Percentiles rank a stretch among this genome's conserved stretches.
These are phyloP conservation scores for Pelmatolapia mariae DNA, from an alignment of 2,113 vertebrate species.

Conservation along the genomic window DNA sequence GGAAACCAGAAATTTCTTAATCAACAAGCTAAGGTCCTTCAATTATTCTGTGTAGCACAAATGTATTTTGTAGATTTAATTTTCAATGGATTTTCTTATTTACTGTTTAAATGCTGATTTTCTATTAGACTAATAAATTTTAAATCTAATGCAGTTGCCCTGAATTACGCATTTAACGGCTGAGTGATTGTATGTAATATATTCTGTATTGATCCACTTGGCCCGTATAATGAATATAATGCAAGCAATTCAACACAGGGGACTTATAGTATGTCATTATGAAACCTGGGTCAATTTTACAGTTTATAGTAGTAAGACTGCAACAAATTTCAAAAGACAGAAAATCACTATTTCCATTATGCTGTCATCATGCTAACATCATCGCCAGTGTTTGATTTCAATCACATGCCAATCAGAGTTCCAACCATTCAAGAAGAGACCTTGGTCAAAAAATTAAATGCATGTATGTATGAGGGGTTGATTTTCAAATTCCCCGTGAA, in stretches of 20 bases:
- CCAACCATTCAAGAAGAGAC: neutral
- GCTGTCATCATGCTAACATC: neutral
- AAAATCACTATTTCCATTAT: slow-evolving; percentile 41
- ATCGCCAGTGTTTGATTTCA: neutral
- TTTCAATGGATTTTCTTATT: neutral
- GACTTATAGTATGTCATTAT: neutral
- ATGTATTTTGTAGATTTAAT: neutral
- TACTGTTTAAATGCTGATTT: neutral
- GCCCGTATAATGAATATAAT: neutral
- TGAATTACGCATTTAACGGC: neutral
- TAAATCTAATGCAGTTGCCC: neutral
- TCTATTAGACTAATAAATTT: neutral
- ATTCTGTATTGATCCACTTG: slow-evolving; percentile 7
- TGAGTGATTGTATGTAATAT: neutral
- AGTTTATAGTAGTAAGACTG: neutral
- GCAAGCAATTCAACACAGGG: neutral
- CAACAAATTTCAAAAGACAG: slow-evolving; percentile 21
- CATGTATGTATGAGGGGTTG: neutral
- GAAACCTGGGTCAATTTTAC: neutral
- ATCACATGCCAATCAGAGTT: neutral
- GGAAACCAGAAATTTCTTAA: neutral
- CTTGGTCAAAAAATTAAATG: neutral
- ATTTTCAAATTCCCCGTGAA: neutral
- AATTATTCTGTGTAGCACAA: neutral
- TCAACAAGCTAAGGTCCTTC: neutral